Percentiles rank a stretch among this genome's conserved stretches.
These are phyloP conservation scores for Coelopa pilipes DNA, from an alignment of 2,888 invertebrate genomes.

Conservation along the genomic window DNA sequence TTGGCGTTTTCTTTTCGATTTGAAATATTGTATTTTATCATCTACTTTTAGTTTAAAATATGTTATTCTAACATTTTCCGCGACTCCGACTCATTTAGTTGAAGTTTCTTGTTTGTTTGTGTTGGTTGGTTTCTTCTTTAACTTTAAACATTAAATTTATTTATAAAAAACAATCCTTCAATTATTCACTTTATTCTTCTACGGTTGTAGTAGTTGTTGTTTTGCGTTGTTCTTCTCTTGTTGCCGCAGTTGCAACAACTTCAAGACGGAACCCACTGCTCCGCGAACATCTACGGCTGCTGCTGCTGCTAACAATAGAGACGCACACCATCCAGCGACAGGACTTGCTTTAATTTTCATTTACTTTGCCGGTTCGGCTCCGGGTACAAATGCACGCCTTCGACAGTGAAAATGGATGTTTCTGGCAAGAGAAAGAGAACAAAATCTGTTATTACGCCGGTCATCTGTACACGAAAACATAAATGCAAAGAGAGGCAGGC, in stretches of 20 bases:
- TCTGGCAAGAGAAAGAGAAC: slow-evolving; percentile 74
- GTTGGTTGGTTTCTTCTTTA: slow-evolving; percentile 32
- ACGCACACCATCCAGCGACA: slow-evolving; percentile 67
- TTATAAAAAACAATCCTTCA: slow-evolving; percentile 14
- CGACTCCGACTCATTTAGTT: slow-evolving; percentile 19
- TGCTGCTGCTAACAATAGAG: slow-evolving; percentile 65
- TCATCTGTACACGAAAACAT: no score
- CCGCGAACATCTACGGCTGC: slow-evolving; percentile 46
- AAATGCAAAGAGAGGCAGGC: no score
- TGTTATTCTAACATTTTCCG: slow-evolving; percentile 36
- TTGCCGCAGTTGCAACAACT: slow-evolving; percentile 23
- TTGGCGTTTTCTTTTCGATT: slow-evolving; percentile 45
- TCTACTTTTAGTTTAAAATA: slow-evolving; percentile 44
- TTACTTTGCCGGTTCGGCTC: slow-evolving; percentile 73
- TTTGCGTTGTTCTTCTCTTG: slow-evolving; percentile 27
- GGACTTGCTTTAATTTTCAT: slow-evolving; percentile 68
- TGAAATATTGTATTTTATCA: slow-evolving; percentile 37
- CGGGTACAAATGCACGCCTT: slow-evolving; percentile 86
- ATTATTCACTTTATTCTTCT: slow-evolving; percentile 23
- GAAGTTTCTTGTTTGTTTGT: slow-evolving; percentile 30
- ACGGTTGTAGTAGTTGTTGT: slow-evolving; percentile 18
- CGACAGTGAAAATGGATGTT: slow-evolving; percentile 94
- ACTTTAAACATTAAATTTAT: slow-evolving; percentile 19
- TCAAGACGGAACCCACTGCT: no score
- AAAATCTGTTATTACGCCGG: background rate